Percentiles rank a stretch among this genome's conserved stretches.
Conservation (phyloP, 2,797 vertebrate genomes). For the Limnodromus scolopaceus region DNA sequence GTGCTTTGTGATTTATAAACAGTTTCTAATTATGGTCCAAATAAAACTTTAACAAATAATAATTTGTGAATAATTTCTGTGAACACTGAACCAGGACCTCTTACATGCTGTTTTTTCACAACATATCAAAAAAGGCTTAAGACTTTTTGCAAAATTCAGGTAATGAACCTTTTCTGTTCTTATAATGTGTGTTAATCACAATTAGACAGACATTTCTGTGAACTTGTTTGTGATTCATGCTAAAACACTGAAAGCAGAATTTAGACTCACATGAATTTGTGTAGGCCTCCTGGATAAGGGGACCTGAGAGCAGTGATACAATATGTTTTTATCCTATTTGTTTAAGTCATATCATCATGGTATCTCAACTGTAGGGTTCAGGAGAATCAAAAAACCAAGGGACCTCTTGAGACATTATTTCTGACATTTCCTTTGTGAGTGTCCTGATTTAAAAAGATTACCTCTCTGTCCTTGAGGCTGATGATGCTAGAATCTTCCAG, state of each 20-base stretch:
- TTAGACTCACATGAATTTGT: neutral
- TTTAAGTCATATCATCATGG: neutral
- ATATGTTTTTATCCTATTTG: neutral
- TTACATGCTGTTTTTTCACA: neutral
- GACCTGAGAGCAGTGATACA: neutral
- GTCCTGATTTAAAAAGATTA: neutral
- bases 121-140: neutral
- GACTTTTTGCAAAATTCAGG: neutral
- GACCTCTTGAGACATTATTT: neutral
- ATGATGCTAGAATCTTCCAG: neutral
- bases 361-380: neutral
- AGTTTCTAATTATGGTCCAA: neutral
- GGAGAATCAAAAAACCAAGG: neutral
- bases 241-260: neutral
- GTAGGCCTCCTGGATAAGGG: neutral
- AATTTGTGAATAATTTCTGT: neutral
- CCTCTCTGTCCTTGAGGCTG: neutral
- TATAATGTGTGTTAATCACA: neutral
- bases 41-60: neutral
- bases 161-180: neutral
- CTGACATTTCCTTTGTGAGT: neutral
- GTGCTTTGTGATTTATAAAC: neutral
- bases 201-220: neutral
- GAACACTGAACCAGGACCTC: neutral
- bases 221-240: neutral